Base-by-base conservation (phyloP, 1,140 invertebrate genomes). In the Cotesia chilonis region DNA sequence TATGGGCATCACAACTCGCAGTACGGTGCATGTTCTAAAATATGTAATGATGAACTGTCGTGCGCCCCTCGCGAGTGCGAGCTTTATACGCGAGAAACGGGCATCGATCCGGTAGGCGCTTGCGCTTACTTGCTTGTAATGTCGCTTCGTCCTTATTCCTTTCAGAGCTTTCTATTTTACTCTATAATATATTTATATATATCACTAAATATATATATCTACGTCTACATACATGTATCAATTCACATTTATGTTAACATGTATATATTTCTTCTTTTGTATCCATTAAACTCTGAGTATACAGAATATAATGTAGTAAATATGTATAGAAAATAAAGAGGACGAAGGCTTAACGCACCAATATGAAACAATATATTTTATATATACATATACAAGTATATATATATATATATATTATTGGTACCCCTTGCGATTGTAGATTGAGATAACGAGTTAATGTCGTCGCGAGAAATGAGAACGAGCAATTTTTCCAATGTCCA, bases 371-470 rank as follows among this genome's bases (percentile, higher is more conserved):
- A 72, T 38, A 60, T 70, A 28, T 28, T 28, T 28, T 28, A 28
- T 3, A 51, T 63, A 63, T 12, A 28, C n/a, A 35, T 14, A 55
- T n/a, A 55, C 4, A 20, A 10, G 12, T 55, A 20, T 55, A 20
- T 55, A 55, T 14, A 55, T 55, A 17, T 55, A 17, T 14, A 17
- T 55, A 17, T 55, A 55, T 72, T 72, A 72, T 72, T 72, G 70
- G 70, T 72, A 60, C 63, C 65, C 63, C 60, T 57, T 51, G 70
- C 38, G 70, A 72, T 72, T 55, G n/a, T 72, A 72, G 70, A 72
- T 72, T 72, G 67, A 72, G 70, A 72, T 72, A 72, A 65, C 60
- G 51, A 54, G 52, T 64, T 72, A 72, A 72, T 72, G 70, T 72
- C 70, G 70, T 71, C 70, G 70, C 64, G 52, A 57, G 65, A 72